These are phyloP conservation scores for Philopedon plagiatum DNA, from an alignment of 2,888 invertebrate species.

Conservation along the genomic window DNA sequence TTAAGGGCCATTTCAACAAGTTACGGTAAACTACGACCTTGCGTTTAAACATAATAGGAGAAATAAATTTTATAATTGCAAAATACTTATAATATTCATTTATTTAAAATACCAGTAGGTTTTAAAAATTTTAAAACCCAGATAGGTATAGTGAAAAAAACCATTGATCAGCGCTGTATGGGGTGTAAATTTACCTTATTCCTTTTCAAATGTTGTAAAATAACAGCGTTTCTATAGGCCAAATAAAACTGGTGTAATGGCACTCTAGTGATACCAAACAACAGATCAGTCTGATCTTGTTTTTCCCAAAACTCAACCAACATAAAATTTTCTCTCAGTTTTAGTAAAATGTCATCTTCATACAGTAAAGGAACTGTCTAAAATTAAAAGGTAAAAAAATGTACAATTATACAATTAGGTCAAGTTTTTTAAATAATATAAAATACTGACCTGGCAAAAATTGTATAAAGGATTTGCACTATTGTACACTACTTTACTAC, in stretches of 20 bases:
- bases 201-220: constrained; percentile 71
- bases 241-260: constrained; percentile 75
- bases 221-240: constrained; percentile 73
- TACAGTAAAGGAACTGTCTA: constrained; percentile 73
- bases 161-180: not conserved
- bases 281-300: constrained; percentile 62
- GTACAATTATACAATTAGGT: too few species aligned
- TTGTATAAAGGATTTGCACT: constrained; percentile 69
- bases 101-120: too few species aligned
- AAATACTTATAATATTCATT: too few species aligned
- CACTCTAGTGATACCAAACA: constrained; percentile 72
- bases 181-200: constrained; percentile 68
- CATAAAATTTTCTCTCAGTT: constrained; percentile 72
- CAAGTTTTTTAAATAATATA: too few species aligned
- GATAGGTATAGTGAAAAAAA: too few species aligned
- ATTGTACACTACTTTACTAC: constrained; percentile 67
- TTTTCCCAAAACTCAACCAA: constrained; percentile 72
- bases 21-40: too few species aligned
- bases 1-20: too few species aligned
- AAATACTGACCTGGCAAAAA: constrained; percentile 68
- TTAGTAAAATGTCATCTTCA: constrained; percentile 71
- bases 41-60: too few species aligned
- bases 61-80: too few species aligned
- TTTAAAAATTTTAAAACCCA: too few species aligned
- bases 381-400: constrained; percentile 33